A percentile compares a stretch with the other conserved stretches of the same genome.
These are phyloP conservation scores for Fissipunctia ypsillon DNA, from an alignment of 2,888 invertebrate genomes.

Conservation along the genomic window DNA sequence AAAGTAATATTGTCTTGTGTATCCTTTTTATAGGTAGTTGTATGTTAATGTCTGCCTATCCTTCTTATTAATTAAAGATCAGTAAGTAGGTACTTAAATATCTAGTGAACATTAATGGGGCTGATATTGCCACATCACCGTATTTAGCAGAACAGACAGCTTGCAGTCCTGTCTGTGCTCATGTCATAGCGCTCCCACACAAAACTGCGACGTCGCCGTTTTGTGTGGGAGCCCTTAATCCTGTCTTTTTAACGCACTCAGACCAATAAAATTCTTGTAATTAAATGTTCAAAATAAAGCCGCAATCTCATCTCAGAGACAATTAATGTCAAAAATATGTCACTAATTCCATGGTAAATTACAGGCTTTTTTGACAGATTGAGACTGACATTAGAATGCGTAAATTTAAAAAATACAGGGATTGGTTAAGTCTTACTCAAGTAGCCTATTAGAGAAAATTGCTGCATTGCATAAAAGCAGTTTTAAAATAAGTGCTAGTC, in stretches of 20 bases:
- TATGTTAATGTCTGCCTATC: neutral
- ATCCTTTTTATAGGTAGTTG: neutral
- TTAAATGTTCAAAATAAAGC: neutral
- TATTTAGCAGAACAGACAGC: constrained; percentile 1
- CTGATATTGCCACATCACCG: neutral
- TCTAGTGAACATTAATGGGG: neutral
- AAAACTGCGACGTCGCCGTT: no score
- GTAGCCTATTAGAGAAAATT: constrained; percentile 10
- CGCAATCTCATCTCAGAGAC: neutral
- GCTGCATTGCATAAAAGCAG: constrained; percentile 1
- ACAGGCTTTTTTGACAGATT: neutral
- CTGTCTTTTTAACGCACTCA: no score
- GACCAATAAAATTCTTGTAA: neutral
- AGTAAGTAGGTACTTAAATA: no score
- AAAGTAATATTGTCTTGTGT: constrained; percentile 23
- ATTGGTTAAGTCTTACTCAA: neutral
- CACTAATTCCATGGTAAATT: neutral
- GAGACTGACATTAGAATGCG: no score
- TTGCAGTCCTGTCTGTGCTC: neutral
- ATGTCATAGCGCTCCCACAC: no score
- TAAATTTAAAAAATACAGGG: no score
- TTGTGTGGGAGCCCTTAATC: no score
- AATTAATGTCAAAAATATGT: neutral
- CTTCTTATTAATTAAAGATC: neutral
- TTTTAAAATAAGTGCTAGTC: neutral